phyloP scores from a whole-genome alignment of 1,140 invertebrate species.

The Brachionus rotundiformis region DNA sequence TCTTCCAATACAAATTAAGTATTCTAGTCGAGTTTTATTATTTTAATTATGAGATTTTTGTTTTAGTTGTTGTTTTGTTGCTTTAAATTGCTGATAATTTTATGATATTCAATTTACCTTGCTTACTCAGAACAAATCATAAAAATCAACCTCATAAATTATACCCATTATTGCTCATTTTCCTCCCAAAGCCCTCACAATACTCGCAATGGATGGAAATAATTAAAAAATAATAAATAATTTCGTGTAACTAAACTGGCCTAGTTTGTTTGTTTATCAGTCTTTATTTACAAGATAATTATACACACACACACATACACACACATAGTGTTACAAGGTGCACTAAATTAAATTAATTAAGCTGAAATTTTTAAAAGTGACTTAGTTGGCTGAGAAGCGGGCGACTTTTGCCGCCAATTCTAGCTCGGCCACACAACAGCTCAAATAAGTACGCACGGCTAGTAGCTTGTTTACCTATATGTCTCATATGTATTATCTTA shows the following conservation, averaged over 20 bases:
- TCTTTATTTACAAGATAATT: conserved; percentile 45
- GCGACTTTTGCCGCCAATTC: background rate
- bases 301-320: background rate
- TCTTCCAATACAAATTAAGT: conserved; percentile 19
- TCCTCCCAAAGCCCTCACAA: background rate
- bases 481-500: conserved; percentile 38
- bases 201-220: conserved; percentile 35
- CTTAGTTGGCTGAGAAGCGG: background rate
- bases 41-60: conserved; percentile 28
- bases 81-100: conserved; percentile 31
- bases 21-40: background rate
- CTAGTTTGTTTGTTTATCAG: background rate
- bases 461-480: conserved; percentile 22
- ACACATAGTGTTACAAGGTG: background rate
- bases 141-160: conserved; percentile 39
- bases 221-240: conserved; percentile 47
- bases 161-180: conserved; percentile 27
- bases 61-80: background rate
- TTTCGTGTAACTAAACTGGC: conserved; percentile 33
- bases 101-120: conserved; percentile 28
- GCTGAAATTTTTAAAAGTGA: too few relatives aligned
- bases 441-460: background rate
- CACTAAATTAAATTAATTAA: conserved; percentile 24
- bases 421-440: background rate
- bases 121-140: conserved; percentile 2